Evolutionary conservation across 1,140 invertebrate genomes (phyloP), one percentile per base, ranked within the genome.

Genomic region (Drosophila santomea): DNA sequence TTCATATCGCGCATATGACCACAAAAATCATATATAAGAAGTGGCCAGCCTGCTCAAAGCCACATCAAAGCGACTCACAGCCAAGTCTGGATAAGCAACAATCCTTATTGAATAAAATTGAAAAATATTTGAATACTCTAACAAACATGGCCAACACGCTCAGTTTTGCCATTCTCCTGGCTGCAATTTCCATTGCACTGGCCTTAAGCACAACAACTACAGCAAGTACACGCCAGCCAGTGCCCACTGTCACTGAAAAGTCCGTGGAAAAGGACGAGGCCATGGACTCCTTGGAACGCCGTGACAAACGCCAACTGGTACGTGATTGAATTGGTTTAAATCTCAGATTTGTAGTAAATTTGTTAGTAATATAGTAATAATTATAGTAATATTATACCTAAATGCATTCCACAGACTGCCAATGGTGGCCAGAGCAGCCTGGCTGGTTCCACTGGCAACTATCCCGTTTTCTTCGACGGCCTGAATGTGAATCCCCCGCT

Each of bases 241-340:
- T 20, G 36, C 10, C 6, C 14, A 32, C 17, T 28, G 4, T 23
- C 11, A 28, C 15, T 23, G 38, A 25, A 43, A n/a, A 50, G 2
- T 17, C 59, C 1, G 23, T 36, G 14, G 52, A 25, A 2, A 36
- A 10, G 39, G 14, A 8, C 7, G 14, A 7, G 0, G 4, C 64
- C 2, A 47, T 47, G 45, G n/a, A 51, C 6, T 8, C 35, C 39
- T 11, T 56, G 25, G 77, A 78, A 3, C 56, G 60, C 5, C 77
- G 84, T 0, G 58, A 78, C 23, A 89, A 89, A 25, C 73, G 84
- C 0, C 84, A 89, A 17, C 61, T 89, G 85, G 80, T 89, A 43
- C 4, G 3, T 25, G 17, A 17, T 17, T 17, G 17, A 17, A 17
- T 17, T 17, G 17, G 17, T 17, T 17, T 17, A 17, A 17, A 17